phyloP scores from a whole-genome alignment of 2,113 vertebrate genomes.

The Datnioides undecimradiatus region DNA sequence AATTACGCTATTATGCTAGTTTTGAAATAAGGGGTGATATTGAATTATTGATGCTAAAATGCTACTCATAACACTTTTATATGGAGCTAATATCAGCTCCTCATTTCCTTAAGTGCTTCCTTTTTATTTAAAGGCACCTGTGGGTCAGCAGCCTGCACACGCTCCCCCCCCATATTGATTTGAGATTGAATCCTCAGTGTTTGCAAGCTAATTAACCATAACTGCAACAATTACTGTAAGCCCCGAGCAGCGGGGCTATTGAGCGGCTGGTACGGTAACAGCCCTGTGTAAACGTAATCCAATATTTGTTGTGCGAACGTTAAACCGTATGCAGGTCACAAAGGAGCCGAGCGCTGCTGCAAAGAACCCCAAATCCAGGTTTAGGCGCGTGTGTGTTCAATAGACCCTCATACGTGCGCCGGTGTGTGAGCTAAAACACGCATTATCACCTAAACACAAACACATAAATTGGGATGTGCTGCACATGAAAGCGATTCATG shows the following conservation, averaged over 20 bases:
- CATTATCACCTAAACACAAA: not conserved
- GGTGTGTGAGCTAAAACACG: not conserved
- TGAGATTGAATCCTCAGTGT: conserved; percentile 61
- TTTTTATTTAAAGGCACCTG: conserved; percentile 37
- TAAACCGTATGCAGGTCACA: conserved; percentile 27
- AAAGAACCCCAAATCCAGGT: conserved; percentile 35
- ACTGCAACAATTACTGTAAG: conserved; percentile 69
- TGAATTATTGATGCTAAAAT: conserved; percentile 38
- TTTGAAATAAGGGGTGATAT: not conserved
- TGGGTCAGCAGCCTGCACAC: conserved; percentile 34
- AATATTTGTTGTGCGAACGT: conserved; percentile 54
- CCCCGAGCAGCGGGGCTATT: conserved; percentile 39
- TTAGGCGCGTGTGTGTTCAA: conserved; percentile 7
- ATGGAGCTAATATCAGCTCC: conserved; percentile 15
- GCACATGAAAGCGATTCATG: not conserved
- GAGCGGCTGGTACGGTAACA: conserved; percentile 49
- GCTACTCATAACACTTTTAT: conserved; percentile 4
- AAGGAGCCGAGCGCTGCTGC: not conserved
- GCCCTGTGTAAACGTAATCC: conserved; percentile 52
- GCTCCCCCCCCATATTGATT: conserved; percentile 51
- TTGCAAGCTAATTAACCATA: conserved; percentile 70
- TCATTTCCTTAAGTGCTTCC: conserved; percentile 16
- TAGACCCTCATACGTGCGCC: not conserved
- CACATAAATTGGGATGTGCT: not conserved
- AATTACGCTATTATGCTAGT: conserved; percentile 8